phyloP scores from a whole-genome alignment of 2,888 invertebrate genomes.

The Matsumyia berberina region DNA sequence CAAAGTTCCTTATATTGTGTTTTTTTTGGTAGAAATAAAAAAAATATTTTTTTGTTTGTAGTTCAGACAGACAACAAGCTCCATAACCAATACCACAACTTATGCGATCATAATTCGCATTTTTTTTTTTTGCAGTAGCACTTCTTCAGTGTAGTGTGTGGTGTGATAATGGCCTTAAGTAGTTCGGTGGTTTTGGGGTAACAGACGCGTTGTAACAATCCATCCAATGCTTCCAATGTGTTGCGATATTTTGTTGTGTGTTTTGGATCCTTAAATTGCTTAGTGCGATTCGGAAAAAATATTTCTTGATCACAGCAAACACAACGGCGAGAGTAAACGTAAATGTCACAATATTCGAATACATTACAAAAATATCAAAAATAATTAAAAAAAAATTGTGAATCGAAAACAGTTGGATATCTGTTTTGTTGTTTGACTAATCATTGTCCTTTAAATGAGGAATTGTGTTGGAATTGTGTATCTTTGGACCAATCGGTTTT shows the following conservation, averaged over 20 bases:
- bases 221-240: constrained; percentile 50
- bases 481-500: not conserved
- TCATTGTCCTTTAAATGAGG: constrained; percentile 4
- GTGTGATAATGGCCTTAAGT: constrained; percentile 61
- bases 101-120: constrained; percentile 62
- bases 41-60: constrained; percentile 25
- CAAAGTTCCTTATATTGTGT: constrained; percentile 66
- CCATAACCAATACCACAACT: constrained; percentile 52
- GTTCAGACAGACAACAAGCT: constrained; percentile 56
- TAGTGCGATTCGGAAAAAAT: constrained; percentile 4
- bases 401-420: constrained; percentile 31
- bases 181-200: constrained; percentile 38
- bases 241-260: constrained; percentile 10
- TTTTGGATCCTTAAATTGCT: constrained; percentile 16
- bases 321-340: not conserved
- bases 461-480: constrained; percentile 6
- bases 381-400: not conserved
- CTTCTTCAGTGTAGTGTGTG: constrained; percentile 41
- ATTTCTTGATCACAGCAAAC: constrained; percentile 15
- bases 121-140: constrained; percentile 47
- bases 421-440: constrained; percentile 9
- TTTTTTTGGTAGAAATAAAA: constrained; percentile 49
- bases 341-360: constrained; percentile 7
- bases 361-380: not conserved
- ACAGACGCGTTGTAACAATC: constrained; percentile 57